Percentiles rank a stretch among this genome's conserved stretches.
Evolutionary conservation across 2,797 vertebrate species (phyloP).

Genomic region (Spatula clypeata): DNA sequence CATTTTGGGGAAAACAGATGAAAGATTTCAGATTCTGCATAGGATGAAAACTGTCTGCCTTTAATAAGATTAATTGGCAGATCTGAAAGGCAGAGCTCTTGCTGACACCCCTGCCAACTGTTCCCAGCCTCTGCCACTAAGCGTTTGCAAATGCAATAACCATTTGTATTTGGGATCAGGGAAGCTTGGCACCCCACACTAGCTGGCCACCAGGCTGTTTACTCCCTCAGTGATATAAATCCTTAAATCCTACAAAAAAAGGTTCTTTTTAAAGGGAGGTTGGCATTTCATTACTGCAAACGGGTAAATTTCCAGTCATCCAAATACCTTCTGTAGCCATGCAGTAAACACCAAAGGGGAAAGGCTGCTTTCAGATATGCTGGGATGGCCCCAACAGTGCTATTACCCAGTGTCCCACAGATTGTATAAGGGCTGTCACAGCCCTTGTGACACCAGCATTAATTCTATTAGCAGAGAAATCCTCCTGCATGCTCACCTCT

Average conservation of each 20-base stretch:
- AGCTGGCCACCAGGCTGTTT: background rate
- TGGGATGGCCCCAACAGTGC: background rate
- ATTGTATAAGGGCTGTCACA: background rate
- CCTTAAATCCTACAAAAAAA: background rate
- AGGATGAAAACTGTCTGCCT: background rate
- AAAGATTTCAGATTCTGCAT: background rate
- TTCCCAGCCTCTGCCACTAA: background rate
- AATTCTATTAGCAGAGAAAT: background rate
- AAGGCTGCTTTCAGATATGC: background rate
- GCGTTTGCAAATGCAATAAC: background rate
- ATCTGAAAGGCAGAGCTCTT: background rate
- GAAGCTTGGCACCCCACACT: background rate
- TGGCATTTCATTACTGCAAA: background rate
- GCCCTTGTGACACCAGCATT: accelerated
- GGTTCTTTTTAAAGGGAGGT: background rate
- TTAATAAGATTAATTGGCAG: background rate
- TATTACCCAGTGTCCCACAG: background rate
- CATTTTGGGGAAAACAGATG: background rate
- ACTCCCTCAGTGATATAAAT: background rate
- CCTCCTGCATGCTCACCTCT: background rate
- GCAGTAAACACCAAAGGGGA: background rate
- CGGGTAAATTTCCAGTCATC: background rate
- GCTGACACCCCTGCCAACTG: background rate
- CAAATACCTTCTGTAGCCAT: background rate
- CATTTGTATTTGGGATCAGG: background rate